Conservation (phyloP, 2,888 invertebrate genomes). For the Flexamia atlantica region DNA sequence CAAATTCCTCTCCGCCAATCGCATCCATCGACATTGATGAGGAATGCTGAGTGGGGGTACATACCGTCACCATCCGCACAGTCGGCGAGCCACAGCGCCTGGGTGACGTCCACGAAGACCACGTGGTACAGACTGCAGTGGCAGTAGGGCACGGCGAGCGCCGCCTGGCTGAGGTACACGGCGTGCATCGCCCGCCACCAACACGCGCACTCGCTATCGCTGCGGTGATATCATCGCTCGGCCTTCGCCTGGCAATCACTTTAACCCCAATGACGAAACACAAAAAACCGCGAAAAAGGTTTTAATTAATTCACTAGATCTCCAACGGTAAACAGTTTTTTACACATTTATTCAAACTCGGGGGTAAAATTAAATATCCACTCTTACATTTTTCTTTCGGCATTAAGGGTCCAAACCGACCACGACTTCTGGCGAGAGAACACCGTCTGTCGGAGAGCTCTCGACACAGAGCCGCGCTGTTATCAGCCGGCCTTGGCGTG, state of each 20-base stretch:
- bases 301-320: too few species aligned
- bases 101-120: slow-evolving; percentile 44
- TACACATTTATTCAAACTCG: too few species aligned
- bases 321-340: too few species aligned
- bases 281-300: too few species aligned
- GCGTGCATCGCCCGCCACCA: slow-evolving; percentile 36
- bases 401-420: too few species aligned
- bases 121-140: slow-evolving; percentile 45
- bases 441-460: slow-evolving; percentile 12
- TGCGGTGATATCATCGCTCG: background rate
- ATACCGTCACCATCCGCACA: slow-evolving; percentile 20
- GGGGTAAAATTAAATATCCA: background rate
- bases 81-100: slow-evolving; percentile 44
- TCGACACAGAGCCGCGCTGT: slow-evolving; percentile 5
- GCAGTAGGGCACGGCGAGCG: slow-evolving; percentile 51
- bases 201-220: background rate
- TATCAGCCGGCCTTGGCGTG: slow-evolving; percentile 35
- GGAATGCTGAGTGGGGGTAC: background rate
- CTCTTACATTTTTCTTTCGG: too few species aligned
- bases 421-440: background rate
- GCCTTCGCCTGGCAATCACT: background rate
- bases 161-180: slow-evolving; percentile 51
- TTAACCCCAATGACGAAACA: too few species aligned
- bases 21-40: too few species aligned
- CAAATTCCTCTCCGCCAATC: too few species aligned